Evolutionary conservation across 30 jellyfish, hydroid and myxozoan species (phyloP).

Genomic region (Turritopsis dohrnii): DNA sequence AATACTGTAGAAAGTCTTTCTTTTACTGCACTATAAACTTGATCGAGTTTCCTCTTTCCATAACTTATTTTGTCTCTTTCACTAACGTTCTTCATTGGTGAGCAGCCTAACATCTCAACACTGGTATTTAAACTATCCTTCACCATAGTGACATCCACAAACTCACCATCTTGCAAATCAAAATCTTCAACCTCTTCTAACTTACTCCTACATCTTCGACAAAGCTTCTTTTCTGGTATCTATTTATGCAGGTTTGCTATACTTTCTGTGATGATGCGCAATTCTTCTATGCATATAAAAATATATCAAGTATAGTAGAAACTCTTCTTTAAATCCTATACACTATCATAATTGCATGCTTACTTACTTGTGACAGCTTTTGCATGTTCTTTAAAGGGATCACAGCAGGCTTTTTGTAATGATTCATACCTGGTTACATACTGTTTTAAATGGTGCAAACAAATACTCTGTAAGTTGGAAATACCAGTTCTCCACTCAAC

Average conservation of each 20-base stretch:
- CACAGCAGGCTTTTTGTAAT: neutral
- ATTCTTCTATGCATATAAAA: no score
- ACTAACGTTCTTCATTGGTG: constrained; percentile 23
- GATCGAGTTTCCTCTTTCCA: constrained; percentile 24
- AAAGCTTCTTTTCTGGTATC: no score
- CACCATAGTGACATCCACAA: no score
- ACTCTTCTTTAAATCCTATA: neutral
- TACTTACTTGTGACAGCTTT: neutral
- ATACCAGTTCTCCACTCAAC: neutral
- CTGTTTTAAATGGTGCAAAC: neutral
- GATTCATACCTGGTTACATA: neutral
- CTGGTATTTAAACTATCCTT: constrained; percentile 5
- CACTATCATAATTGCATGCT: neutral
- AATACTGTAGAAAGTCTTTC: neutral
- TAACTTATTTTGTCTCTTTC: no score
- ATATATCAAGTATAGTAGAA: neutral
- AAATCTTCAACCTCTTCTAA: no score
- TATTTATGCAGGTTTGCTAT: no score
- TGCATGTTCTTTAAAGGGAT: neutral
- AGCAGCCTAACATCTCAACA: constrained; percentile 25
- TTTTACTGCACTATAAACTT: neutral
- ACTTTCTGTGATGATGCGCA: no score
- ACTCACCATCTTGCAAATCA: no score
- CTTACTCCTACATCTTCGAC: no score
- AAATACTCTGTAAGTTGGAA: neutral